Conservation (phyloP, 2,113 vertebrate genomes). For the Pseudopipra pipra region DNA sequence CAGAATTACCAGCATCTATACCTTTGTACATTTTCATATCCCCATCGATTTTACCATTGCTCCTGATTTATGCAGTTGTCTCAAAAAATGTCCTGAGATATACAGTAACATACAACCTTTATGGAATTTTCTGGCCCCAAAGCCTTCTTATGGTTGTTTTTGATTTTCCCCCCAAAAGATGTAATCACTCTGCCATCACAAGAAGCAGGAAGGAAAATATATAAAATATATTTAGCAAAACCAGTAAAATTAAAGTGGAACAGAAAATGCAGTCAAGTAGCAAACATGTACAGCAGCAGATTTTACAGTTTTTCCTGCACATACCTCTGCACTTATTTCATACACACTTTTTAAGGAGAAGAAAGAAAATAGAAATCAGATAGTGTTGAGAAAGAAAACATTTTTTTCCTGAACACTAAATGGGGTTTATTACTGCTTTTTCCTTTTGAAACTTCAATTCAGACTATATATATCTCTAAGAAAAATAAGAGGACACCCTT, state of each 20-base stretch:
- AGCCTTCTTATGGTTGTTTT: neutral
- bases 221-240: conserved; percentile 69
- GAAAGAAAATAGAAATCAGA: conserved; percentile 43
- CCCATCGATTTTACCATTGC: neutral
- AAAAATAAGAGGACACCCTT: conserved; percentile 18
- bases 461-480: neutral
- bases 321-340: conserved; percentile 28
- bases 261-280: conserved; percentile 58
- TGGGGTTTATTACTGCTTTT: conserved; percentile 8
- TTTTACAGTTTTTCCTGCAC: conserved; percentile 49
- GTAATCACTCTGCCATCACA: conserved; percentile 53
- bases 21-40: neutral
- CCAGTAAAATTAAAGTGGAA: conserved; percentile 55
- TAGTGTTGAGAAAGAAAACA: conserved; percentile 29
- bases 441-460: conserved; percentile 20
- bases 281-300: conserved; percentile 56
- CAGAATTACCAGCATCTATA: neutral
- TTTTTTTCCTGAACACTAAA: conserved; percentile 15
- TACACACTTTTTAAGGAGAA: conserved; percentile 2
- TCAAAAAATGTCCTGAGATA: neutral
- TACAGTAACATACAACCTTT: neutral
- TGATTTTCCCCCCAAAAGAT: neutral
- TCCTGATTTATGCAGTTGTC: neutral
- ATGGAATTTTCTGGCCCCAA: neutral
- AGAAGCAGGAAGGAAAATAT: conserved; percentile 60